phyloP scores from a whole-genome alignment of 2,888 invertebrate species.

The Athalia cordata region DNA sequence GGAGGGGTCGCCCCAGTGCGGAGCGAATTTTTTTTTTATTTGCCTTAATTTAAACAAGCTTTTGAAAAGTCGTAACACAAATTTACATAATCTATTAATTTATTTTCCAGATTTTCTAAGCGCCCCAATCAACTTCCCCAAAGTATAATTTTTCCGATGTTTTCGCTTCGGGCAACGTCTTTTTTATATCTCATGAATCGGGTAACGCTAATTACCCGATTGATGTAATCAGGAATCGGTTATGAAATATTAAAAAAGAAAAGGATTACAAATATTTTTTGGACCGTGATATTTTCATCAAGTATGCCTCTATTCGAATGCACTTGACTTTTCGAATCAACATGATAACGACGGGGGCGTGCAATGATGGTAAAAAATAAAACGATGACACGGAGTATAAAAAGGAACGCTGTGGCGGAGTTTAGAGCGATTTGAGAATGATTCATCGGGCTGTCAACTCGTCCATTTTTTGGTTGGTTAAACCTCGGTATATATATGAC shows the following conservation, averaged over 20 bases:
- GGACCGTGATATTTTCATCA: no score
- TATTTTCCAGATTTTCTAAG: not conserved
- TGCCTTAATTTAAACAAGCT: conserved; percentile 5
- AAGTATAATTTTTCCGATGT: no score
- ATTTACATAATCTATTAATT: conserved; percentile 1
- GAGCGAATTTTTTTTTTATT: not conserved
- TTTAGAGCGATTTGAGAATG: not conserved
- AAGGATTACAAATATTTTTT: no score
- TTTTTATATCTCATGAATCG: no score
- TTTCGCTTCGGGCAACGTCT: no score
- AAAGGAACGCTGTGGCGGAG: not conserved
- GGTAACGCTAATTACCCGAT: no score
- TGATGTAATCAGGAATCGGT: no score
- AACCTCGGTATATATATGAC: conserved; percentile 20
- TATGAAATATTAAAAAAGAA: no score
- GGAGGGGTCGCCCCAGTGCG: not conserved
- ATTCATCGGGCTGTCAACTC: not conserved
- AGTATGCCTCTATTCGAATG: no score
- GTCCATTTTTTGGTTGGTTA: not conserved
- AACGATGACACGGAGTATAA: not conserved
- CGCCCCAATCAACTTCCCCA: no score
- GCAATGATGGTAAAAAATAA: not conserved
- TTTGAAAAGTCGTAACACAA: not conserved
- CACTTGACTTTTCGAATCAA: no score
- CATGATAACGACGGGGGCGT: no score